These are phyloP conservation scores for Heliocidaris erythrogramma DNA, from an alignment of 35 echinoderm and acorn worm species.

Conservation along the genomic window DNA sequence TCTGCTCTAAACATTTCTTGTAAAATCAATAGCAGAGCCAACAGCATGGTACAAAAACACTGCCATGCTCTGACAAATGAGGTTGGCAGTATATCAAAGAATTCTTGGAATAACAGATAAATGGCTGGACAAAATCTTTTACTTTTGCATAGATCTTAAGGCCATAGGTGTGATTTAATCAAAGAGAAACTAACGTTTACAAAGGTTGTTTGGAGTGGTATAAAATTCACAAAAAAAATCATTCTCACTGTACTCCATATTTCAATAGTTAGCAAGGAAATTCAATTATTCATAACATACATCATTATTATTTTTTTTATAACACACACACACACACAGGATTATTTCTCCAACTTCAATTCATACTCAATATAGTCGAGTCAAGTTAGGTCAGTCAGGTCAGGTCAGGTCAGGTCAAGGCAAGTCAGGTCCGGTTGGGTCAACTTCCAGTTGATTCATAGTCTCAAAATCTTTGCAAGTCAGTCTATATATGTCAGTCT, in stretches of 20 bases:
- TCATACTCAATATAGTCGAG: neutral
- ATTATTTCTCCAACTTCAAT: neutral
- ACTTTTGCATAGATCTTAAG: slow-evolving; percentile 5
- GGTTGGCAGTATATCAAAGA: neutral
- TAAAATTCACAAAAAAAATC: slow-evolving; percentile 4
- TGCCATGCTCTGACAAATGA: neutral
- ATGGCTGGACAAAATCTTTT: neutral
- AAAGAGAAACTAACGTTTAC: neutral
- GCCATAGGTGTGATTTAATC: neutral
- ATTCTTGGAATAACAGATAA: neutral
- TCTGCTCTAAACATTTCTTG: neutral
- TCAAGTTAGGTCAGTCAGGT: neutral
- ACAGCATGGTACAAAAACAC: neutral
- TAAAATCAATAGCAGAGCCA: neutral
- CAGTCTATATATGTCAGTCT: neutral
- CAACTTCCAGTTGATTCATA: neutral
- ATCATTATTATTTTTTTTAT: neutral
- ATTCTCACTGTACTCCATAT: neutral
- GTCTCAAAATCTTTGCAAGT: neutral
- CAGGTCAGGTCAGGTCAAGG: neutral
- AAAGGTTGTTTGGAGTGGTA: slow-evolving; percentile 16
- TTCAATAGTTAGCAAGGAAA: neutral
- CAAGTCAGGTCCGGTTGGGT: neutral
- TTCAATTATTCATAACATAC: neutral
- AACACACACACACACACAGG: slow-evolving; percentile 7